Evolutionary conservation across 2,888 invertebrate genomes (phyloP), one percentile per base, ranked within the genome.

Genomic region (Lasioglossum calceatum): DNA sequence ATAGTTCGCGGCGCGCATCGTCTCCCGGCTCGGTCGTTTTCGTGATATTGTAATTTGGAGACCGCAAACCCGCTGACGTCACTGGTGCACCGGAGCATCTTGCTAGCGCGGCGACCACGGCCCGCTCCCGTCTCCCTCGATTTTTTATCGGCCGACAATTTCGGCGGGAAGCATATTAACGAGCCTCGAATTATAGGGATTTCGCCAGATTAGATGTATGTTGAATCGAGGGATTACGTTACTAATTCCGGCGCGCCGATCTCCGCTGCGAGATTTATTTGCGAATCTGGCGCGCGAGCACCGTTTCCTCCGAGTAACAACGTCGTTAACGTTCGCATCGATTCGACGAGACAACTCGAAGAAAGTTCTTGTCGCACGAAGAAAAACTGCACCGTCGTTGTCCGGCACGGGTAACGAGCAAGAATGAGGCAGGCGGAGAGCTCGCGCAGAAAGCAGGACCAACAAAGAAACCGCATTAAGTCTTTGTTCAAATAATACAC

Each of bases 21-120:
- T 32, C 81, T 72, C n/a, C n/a, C 50, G 42, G 27, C 81, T 91
- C 89, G 91, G 87, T 90, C 91, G 92, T 91, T 93, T 92, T 92
- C 93, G 93, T 93, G 92, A 94, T 94, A 94, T 94, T 93, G 92
- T 93, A 94, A 94, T 94, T 94, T 92, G 88, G 90, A 90, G 91
- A 93, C 93, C 94, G 92, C 92, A 92, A 93, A 92, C 89, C 82
- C 90, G 77, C 89, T 91, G 90, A 92, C 92, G 92, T 94, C 91
- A 92, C 81, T 90, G 90, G 88, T 88, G 85, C 87, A 87, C 82
- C 72, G 80, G 76, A 93, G 89, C 92, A 94, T 93, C 90, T 92
- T 93, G 93, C 90, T 81, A 88, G 93, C 93, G 93, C 64, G 64
- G 70, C 80, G 32, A 36, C 39, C 71, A 70, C 77, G 72, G 42